Percentiles rank a stretch among this genome's conserved stretches.
Evolutionary conservation across 2,888 invertebrate species (phyloP).

Genomic region (Harmothoe impar): DNA sequence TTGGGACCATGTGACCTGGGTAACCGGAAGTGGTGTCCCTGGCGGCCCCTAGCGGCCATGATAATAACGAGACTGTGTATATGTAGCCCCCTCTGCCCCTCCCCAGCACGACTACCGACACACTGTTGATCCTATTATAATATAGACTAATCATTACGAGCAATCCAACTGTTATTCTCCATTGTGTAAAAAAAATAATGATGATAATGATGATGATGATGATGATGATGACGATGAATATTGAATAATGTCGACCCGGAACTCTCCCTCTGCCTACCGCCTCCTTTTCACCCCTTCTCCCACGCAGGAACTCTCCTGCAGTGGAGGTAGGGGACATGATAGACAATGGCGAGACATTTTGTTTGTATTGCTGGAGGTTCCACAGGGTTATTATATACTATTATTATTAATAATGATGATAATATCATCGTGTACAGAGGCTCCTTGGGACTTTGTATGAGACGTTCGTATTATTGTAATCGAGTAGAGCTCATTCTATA

Average conservation of each 20-base stretch:
- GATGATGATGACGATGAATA: neutral
- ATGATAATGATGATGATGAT: constrained; percentile 18
- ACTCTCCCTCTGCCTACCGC: neutral
- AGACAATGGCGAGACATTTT: neutral
- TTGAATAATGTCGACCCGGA: constrained; percentile 21
- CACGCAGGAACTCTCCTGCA: neutral
- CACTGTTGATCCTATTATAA: constrained; percentile 42
- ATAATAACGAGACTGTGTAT: no score
- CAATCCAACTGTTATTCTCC: constrained; percentile 44
- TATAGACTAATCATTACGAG: constrained; percentile 24
- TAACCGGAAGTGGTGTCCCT: neutral
- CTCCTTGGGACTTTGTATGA: constrained; percentile 6
- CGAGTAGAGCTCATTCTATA: constrained; percentile 36
- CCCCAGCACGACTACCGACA: neutral
- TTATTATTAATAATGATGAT: constrained; percentile 10
- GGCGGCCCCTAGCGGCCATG: neutral
- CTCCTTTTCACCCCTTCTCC: neutral
- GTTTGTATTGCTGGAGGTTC: neutral
- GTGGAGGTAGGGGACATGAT: neutral
- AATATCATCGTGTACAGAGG: constrained; percentile 7
- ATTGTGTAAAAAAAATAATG: constrained; percentile 34
- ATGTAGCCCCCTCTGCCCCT: no score
- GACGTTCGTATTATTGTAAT: constrained; percentile 41
- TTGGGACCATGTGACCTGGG: neutral
- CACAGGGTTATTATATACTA: neutral